A percentile compares a stretch with the other conserved stretches of the same genome.
These are phyloP conservation scores for Neuroterus valhalla DNA, from an alignment of 1,140 invertebrate species.

Conservation along the genomic window DNA sequence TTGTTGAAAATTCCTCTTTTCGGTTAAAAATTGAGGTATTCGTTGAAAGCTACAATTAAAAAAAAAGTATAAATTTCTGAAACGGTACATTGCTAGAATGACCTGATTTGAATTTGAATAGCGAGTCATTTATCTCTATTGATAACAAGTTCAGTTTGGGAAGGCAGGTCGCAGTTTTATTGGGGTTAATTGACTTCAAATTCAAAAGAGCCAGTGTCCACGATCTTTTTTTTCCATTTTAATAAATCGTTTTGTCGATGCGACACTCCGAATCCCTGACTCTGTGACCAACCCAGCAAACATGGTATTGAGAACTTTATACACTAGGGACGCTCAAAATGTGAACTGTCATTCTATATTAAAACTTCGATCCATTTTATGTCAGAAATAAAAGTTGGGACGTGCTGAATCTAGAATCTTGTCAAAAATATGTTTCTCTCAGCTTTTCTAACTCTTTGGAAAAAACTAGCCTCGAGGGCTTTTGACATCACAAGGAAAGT, in stretches of 20 bases:
- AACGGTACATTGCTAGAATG: no score
- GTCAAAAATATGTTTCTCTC: background rate
- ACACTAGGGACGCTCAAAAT: conserved; percentile 24
- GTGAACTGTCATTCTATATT: conserved; percentile 27
- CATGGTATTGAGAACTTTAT: conserved; percentile 28
- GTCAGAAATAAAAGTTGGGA: conserved; percentile 1
- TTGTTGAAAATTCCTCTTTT: no score
- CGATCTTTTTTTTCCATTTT: background rate
- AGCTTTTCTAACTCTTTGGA: background rate
- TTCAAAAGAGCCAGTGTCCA: conserved; percentile 11
- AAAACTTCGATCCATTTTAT: conserved; percentile 21
- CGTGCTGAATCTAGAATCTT: conserved; percentile 10
- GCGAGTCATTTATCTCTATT: no score
- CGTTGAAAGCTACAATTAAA: no score
- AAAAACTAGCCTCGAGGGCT: background rate
- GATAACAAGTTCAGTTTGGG: no score
- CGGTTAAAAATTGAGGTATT: no score
- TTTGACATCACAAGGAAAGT: background rate
- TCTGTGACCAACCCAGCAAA: background rate
- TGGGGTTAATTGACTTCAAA: conserved; percentile 16
- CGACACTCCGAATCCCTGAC: background rate
- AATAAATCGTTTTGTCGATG: conserved; percentile 20
- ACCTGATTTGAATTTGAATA: no score
- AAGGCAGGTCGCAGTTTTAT: background rate
- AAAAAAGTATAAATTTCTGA: no score